phyloP scores from a whole-genome alignment of 2,888 invertebrate species.

The Microdon myrmicae region DNA sequence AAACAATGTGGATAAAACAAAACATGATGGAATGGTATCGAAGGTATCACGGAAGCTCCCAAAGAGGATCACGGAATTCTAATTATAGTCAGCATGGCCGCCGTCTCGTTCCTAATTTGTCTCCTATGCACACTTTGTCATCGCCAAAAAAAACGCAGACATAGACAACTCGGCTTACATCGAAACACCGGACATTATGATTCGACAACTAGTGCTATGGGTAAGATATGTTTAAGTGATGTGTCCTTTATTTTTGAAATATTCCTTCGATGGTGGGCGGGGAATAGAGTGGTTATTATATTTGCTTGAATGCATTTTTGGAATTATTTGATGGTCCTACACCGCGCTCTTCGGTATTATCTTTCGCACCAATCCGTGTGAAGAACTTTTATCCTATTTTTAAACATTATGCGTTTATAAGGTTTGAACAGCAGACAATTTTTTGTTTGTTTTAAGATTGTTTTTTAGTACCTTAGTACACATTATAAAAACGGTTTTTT shows the following conservation, averaged over 20 bases:
- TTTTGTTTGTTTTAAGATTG: too few relatives aligned
- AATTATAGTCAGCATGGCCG: slow-evolving; percentile 67
- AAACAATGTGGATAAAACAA: slow-evolving; percentile 10
- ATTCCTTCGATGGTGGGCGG: background rate
- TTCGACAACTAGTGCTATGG: slow-evolving; percentile 67
- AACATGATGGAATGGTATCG: slow-evolving; percentile 24
- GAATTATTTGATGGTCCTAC: background rate
- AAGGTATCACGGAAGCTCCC: slow-evolving; percentile 67
- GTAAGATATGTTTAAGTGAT: slow-evolving; percentile 54
- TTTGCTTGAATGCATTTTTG: slow-evolving; percentile 3
- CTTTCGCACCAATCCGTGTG: background rate
- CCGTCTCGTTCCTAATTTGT: slow-evolving; percentile 69
- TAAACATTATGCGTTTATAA: too few relatives aligned
- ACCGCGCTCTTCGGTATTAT: background rate
- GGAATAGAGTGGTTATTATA: background rate
- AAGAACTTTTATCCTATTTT: too few relatives aligned
- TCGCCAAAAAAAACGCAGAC: slow-evolving; percentile 68
- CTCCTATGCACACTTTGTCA: slow-evolving; percentile 69
- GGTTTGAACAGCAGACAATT: too few relatives aligned
- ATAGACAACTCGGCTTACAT: slow-evolving; percentile 66
- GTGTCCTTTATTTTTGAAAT: slow-evolving; percentile 7
- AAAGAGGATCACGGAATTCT: slow-evolving; percentile 68
- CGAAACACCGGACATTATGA: slow-evolving; percentile 67
- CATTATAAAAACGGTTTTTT: too few relatives aligned
- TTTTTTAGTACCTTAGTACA: too few relatives aligned